Conservation (phyloP, 1,140 invertebrate genomes). For the Pteromalus puparum region DNA sequence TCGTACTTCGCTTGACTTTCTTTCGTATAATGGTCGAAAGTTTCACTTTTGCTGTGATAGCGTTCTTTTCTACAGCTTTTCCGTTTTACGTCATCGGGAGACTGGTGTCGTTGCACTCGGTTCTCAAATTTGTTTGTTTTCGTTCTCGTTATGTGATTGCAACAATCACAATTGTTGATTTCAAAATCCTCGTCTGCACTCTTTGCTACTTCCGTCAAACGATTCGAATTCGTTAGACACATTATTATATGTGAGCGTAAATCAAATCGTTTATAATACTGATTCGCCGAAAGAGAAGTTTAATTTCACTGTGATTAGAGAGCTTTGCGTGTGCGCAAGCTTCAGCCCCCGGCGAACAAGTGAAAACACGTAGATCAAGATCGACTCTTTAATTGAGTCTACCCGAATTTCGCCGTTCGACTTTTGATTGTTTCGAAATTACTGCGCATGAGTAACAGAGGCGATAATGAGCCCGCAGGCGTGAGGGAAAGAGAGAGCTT, state of each 20-base stretch:
- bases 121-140: neutral
- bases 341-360: neutral
- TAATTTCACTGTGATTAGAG: neutral
- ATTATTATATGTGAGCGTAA: neutral
- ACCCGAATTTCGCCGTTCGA: neutral
- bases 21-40: neutral
- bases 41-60: neutral
- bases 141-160: no score
- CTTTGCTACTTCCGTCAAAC: no score
- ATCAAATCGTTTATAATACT: no score
- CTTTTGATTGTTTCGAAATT: neutral
- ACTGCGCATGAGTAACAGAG: neutral
- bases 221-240: neutral
- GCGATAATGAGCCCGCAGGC: neutral
- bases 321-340: neutral
- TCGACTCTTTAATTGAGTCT: neutral
- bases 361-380: neutral
- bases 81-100: neutral
- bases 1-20: no score
- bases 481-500: neutral
- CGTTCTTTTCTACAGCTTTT: neutral
- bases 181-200: no score
- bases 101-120: neutral
- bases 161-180: no score
- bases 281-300: neutral